These are phyloP conservation scores for Ophonus ardosiacus DNA, from an alignment of 2,888 invertebrate species.

Conservation along the genomic window DNA sequence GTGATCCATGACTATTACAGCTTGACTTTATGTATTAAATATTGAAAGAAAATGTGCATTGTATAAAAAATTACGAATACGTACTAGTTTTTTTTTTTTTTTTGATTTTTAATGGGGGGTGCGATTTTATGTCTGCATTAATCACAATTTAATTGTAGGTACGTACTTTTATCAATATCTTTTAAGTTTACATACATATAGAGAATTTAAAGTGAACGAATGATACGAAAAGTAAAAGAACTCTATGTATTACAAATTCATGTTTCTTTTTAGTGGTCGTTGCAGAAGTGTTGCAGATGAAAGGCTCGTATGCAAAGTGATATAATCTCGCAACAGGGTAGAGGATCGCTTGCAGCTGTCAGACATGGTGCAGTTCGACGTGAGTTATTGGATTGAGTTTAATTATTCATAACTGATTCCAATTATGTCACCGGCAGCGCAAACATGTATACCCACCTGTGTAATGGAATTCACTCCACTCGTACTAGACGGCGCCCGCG, in stretches of 20 bases:
- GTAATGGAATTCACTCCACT: conserved; percentile 57
- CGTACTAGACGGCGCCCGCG: conserved; percentile 28
- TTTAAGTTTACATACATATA: no score
- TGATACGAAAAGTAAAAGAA: neutral
- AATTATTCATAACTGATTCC: conserved; percentile 65
- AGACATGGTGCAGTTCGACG: conserved; percentile 52
- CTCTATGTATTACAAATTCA: neutral
- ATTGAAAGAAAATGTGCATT: no score
- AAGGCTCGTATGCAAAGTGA: neutral
- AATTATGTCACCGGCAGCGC: conserved; percentile 63
- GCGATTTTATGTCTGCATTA: no score
- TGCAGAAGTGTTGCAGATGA: neutral
- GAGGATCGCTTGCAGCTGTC: conserved; percentile 61
- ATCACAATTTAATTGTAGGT: no score
- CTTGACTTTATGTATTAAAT: no score
- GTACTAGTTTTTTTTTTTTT: no score
- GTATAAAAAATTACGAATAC: no score
- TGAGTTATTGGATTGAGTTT: conserved; percentile 64
- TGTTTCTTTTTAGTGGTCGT: neutral
- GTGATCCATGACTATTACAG: no score
- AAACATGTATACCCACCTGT: conserved; percentile 62
- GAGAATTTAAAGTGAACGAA: neutral
- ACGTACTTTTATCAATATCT: no score
- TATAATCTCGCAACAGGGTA: conserved; percentile 11
- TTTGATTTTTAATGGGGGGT: no score